Conservation (phyloP, 2,113 vertebrate species). For the Gambusia affinis region DNA sequence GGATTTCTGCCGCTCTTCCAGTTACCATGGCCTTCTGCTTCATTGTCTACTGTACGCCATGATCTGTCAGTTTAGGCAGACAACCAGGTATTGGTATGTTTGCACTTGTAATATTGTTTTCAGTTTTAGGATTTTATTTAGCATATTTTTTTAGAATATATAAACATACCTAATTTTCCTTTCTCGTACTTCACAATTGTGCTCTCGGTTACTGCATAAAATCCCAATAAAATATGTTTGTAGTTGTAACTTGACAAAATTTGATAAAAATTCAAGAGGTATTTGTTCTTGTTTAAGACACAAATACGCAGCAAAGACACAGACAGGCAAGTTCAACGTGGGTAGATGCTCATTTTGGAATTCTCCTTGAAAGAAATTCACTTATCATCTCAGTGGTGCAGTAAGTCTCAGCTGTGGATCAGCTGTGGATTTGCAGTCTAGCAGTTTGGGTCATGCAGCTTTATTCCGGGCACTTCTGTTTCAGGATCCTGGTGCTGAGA, state of each 20-base stretch:
- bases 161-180: no score
- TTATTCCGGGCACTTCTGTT: constrained; percentile 66
- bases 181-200: no score
- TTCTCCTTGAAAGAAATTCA: background rate
- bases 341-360: constrained; percentile 27
- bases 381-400: constrained; percentile 42
- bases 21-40: background rate
- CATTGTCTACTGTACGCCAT: background rate
- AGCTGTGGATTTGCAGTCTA: constrained; percentile 37
- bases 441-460: constrained; percentile 50
- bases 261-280: background rate
- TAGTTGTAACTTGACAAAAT: background rate
- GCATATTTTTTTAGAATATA: no score
- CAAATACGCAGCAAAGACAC: background rate
- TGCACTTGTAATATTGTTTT: background rate
- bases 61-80: background rate
- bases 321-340: constrained; percentile 45
- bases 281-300: background rate
- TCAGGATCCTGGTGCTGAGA: constrained; percentile 70
- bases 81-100: background rate
- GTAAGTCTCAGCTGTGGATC: constrained; percentile 4
- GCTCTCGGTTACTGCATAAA: background rate
- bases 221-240: background rate
- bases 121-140: background rate
- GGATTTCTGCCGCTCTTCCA: background rate